A percentile compares a stretch with the other conserved stretches of the same genome.
phyloP scores from a whole-genome alignment of 1,140 invertebrate species.

The Lycorma delicatula region DNA sequence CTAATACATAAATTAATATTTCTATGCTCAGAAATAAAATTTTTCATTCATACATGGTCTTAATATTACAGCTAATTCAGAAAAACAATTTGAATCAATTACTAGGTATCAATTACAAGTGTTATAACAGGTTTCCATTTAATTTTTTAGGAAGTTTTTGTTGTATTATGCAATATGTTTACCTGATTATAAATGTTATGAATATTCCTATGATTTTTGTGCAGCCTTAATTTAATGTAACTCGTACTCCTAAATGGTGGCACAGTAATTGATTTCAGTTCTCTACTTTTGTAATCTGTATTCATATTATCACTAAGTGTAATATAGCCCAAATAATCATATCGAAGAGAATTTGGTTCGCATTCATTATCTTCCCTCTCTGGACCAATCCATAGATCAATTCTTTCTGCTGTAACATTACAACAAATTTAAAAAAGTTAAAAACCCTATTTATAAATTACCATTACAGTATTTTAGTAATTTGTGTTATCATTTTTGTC shows the following conservation, averaged over 20 bases:
- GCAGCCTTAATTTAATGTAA: constrained; percentile 75
- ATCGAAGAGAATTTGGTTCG: constrained; percentile 35
- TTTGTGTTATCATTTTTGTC: too few relatives aligned
- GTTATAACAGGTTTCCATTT: too few relatives aligned
- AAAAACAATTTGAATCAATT: too few relatives aligned
- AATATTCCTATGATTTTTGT: constrained; percentile 67
- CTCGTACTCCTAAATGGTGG: constrained; percentile 49
- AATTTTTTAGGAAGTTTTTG: too few relatives aligned
- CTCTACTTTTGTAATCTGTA: constrained; percentile 72
- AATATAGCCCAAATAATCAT: constrained; percentile 70
- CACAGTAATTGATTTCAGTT: constrained; percentile 76
- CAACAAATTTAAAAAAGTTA: constrained; percentile 2
- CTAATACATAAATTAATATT: too few relatives aligned
- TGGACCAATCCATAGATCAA: constrained; percentile 45
- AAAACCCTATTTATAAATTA: neutral
- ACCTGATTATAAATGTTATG: constrained; percentile 77
- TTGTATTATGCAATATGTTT: too few relatives aligned
- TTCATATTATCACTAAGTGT: constrained; percentile 70
- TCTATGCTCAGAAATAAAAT: too few relatives aligned
- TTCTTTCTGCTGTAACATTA: constrained; percentile 37
- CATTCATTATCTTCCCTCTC: constrained; percentile 34
- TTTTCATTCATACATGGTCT: too few relatives aligned
- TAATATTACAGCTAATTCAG: too few relatives aligned
- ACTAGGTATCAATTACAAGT: too few relatives aligned
- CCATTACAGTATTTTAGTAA: too few relatives aligned